These are phyloP conservation scores for Bursaphelenchus mucronatus DNA, from an alignment of 1,140 invertebrate species.

Conservation along the genomic window DNA sequence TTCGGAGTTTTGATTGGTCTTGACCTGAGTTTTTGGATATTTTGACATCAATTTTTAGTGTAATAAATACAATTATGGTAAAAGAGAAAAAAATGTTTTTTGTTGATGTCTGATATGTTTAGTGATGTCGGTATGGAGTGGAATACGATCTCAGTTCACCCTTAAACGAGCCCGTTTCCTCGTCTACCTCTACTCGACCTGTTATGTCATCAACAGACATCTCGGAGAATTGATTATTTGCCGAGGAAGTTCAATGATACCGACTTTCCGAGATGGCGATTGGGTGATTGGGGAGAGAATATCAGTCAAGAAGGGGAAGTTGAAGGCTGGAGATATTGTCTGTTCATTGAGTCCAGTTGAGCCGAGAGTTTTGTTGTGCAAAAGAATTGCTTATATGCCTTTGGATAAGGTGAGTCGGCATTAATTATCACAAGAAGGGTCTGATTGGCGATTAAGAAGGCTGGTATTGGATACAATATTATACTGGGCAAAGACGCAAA, in stretches of 20 bases:
- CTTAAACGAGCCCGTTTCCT: too few relatives aligned
- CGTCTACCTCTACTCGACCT: slow-evolving; percentile 12
- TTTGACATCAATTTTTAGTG: too few relatives aligned
- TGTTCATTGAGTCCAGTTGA: slow-evolving; percentile 23
- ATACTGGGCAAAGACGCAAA: too few relatives aligned
- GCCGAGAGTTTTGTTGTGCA: slow-evolving; percentile 21
- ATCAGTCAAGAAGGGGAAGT: slow-evolving; percentile 17
- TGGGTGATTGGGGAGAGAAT: slow-evolving; percentile 23
- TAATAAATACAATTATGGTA: too few relatives aligned
- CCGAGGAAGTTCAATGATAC: slow-evolving; percentile 27
- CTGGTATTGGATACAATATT: too few relatives aligned
- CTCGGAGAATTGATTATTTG: slow-evolving; percentile 17
- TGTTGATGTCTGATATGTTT: too few relatives aligned
- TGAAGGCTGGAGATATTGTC: slow-evolving; percentile 26
- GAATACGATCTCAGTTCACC: too few relatives aligned
- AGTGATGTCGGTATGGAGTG: too few relatives aligned
- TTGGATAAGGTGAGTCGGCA: slow-evolving; percentile 11
- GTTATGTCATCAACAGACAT: slow-evolving; percentile 3
- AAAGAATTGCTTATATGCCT: slow-evolving; percentile 20
- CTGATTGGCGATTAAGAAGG: too few relatives aligned
- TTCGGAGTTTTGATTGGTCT: too few relatives aligned
- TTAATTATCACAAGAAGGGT: background rate
- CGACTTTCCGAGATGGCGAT: slow-evolving; percentile 29
- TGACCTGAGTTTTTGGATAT: too few relatives aligned
- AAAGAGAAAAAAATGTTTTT: too few relatives aligned